Evolutionary conservation across 2,113 vertebrate species (phyloP), one percentile per base, ranked within the genome.

Genomic region (Hypanus sabinus): DNA sequence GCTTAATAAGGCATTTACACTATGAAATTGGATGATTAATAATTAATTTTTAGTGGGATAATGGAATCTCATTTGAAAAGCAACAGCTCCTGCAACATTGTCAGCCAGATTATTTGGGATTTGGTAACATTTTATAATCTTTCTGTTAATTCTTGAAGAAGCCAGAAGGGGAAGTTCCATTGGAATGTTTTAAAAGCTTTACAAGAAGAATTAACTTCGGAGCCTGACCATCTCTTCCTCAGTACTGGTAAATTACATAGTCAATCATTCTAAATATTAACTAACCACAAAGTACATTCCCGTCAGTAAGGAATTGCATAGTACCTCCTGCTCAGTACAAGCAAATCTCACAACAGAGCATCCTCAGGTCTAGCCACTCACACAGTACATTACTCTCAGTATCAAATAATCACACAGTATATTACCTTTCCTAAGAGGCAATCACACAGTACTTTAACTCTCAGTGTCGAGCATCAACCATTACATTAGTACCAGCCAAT

Each of bases 11-110:
- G 57, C 57, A 88, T 62, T 88, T 88, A 65, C 85, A 65, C 33
- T 20, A 33, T 60, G 60, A 90, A 65, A 33, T 65, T 65, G 60
- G 16, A 90, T 33, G 60, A 65, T 90, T 65, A 90, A 90, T 90
- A 90, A 90, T 90, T 90, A 18, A 90, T 90, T 90, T 65, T 90
- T 65, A 65, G 85, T 90, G 60, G 85, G 30, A 90, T 90, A 90
- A 90, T 90, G 85, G 85, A 65, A 90, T 90, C 62, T 60, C 38
- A 68, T 33, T 90, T 68, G 65, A 65, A 65, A 14, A 90, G 14
- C 60, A 68, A 65, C 57, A 90, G 62, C 65, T 90, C 33, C 14
- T 68, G 60, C 85, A 65, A n/a, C 0, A 9, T 20, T 68, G n/a
- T 33, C 85, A 68, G 57, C 30, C 27, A 27, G 27, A 57, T 27